Base-by-base conservation (phyloP, 2,797 vertebrate genomes). In the Melanotaenia trifasciata region DNA sequence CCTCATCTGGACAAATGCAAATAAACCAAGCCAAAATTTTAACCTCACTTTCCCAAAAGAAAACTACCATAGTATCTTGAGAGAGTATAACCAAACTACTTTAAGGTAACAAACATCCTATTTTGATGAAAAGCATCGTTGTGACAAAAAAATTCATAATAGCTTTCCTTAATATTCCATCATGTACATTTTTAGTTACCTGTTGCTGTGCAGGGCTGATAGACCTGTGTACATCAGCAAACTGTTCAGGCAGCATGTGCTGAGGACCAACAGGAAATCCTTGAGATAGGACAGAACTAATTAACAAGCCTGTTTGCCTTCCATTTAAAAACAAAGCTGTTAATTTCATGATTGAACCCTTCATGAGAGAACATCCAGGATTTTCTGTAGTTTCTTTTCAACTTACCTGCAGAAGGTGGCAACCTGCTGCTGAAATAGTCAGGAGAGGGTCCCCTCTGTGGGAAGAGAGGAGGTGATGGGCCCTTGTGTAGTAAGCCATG, bases 381-480 rank as follows among this genome's bases (percentile, higher is more conserved):
- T 7, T 22, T 33, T 26, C 18, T 16, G 2, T 5, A 13, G 10
- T 12, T 56, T n/a, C 50, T 4, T 54, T 45, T 35, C 3, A 22
- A 53, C 18, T 84, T 89, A 96, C 98, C 97, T 67, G 96, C 78
- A 79, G 95, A 92, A 47, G 96, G 94, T 1, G 95, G 95, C 89
- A 98, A 90, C 47, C 94, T 94, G 22, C 95, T 94, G 69, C 93
- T 95, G 87, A 96, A 96, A 85, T 96, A 98, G 83, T 99, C 96
- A 0, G 96, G 96, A 0, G 97, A 97, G 5, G 95, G 94, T 2
- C 96, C 94, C 84, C 97, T 96, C 12, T 96, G 92, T 35, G 96
- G 93, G 86, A 97, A 99, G 58, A 96, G 94, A 0, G 96, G 96
- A 18, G 97, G 97, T 16, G 98, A 97, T 0, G 96, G 94, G 32